These are phyloP conservation scores for Ispidina picta DNA, from an alignment of 2,797 vertebrate species.

Conservation along the genomic window DNA sequence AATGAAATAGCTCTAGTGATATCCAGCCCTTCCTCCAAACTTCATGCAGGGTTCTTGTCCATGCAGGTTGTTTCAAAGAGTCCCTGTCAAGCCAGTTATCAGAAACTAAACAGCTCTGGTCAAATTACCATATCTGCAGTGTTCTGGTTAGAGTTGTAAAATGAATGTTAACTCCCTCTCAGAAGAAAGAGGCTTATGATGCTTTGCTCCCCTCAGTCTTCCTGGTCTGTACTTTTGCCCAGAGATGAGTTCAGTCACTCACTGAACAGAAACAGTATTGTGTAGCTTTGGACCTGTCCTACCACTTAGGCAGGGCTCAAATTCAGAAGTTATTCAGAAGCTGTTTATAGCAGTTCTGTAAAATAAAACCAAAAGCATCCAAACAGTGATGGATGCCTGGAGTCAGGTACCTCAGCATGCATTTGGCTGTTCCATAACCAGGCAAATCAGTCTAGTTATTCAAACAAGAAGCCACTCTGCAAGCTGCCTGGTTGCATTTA, in stretches of 20 bases:
- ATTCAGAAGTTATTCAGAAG: neutral
- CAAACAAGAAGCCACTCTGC: neutral
- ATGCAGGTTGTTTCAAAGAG: neutral
- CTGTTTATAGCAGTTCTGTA: neutral
- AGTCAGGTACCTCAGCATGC: neutral
- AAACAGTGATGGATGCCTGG: neutral
- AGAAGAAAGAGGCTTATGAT: neutral
- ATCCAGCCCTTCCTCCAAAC: neutral
- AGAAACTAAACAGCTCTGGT: neutral
- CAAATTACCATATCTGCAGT: neutral
- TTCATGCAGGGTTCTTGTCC: neutral
- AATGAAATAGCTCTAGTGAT: neutral
- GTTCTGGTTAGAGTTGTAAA: neutral
- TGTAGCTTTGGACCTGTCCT: neutral
- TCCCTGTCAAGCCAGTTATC: neutral
- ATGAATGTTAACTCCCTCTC: neutral
- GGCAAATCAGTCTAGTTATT: neutral
- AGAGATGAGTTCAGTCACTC: neutral
- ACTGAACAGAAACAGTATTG: neutral
- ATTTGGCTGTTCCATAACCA: neutral
- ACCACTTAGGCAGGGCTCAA: neutral
- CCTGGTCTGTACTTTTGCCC: neutral
- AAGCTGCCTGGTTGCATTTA: neutral
- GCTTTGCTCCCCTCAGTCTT: neutral
- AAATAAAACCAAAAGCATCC: neutral